These are phyloP conservation scores for Himalopsyche kuldschensis DNA, from an alignment of 2,888 invertebrate species.

Conservation along the genomic window DNA sequence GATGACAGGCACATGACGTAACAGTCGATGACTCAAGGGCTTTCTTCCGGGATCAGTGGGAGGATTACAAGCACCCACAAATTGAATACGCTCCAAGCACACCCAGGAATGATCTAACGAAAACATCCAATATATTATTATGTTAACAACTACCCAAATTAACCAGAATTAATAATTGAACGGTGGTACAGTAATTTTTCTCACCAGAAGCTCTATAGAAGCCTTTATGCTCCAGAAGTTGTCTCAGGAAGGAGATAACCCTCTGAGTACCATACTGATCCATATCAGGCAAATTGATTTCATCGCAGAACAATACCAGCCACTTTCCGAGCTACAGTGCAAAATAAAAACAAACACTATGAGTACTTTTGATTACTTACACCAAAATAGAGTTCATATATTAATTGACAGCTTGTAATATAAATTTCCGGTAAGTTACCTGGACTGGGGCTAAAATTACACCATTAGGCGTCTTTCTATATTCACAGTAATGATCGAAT, in stretches of 20 bases:
- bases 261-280: constrained; percentile 97
- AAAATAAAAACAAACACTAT: constrained; percentile 10
- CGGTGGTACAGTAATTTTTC: constrained; percentile 25
- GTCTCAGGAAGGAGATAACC: constrained; percentile 98
- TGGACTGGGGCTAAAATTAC: constrained; percentile 93
- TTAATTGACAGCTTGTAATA: too few relatives aligned
- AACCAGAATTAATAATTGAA: not conserved
- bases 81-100: constrained; percentile 94
- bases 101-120: constrained; percentile 82
- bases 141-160: not conserved
- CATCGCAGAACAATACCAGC: constrained; percentile 99
- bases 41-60: constrained; percentile 99
- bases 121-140: not conserved
- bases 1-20: constrained; percentile 96
- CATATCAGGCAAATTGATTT: constrained; percentile 99
- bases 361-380: too few relatives aligned
- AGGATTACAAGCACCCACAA: constrained; percentile 99
- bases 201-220: constrained; percentile 78
- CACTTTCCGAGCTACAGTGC: constrained; percentile 84
- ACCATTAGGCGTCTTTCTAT: constrained; percentile 97
- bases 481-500: constrained; percentile 99
- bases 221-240: constrained; percentile 94
- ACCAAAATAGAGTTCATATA: too few relatives aligned
- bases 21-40: constrained; percentile 83
- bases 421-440: constrained; percentile 49